phyloP scores from a whole-genome alignment of 37 sponge, comb jelly and placozoan species.

The Mnemiopsis leidyi region DNA sequence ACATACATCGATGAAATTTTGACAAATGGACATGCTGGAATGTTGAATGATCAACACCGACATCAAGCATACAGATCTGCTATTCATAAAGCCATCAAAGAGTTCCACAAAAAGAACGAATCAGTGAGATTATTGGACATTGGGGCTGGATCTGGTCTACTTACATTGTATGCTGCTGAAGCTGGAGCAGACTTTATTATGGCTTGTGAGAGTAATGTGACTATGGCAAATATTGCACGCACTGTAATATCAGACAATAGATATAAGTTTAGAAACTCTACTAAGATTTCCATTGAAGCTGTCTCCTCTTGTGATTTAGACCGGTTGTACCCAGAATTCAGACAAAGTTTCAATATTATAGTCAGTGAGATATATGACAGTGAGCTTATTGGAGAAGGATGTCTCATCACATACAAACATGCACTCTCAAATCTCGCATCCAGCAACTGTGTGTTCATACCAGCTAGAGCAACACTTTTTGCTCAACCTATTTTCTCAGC shows the following conservation, averaged over 20 bases:
- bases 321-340: background rate
- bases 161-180: slow-evolving; percentile 11
- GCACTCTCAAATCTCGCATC: slow-evolving; percentile 20
- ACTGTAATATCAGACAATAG: background rate
- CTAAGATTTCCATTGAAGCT: background rate
- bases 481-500: background rate
- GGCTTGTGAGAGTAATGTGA: slow-evolving; percentile 26
- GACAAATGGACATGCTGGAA: slow-evolving; percentile 55
- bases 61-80: slow-evolving; percentile 6
- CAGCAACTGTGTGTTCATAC: background rate
- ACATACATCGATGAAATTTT: background rate
- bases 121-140: slow-evolving; percentile 19
- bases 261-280: background rate
- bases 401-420: slow-evolving; percentile 40
- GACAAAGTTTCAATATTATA: background rate
- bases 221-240: background rate
- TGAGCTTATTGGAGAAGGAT: slow-evolving; percentile 48
- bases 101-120: background rate
- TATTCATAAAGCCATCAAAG: background rate
- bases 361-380: slow-evolving; percentile 62
- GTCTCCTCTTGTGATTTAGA: background rate
- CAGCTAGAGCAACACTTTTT: slow-evolving; percentile 1
- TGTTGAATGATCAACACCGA: background rate
- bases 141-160: slow-evolving; percentile 38
- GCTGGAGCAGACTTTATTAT: slow-evolving; percentile 19